Evolutionary conservation across 2,888 invertebrate species (phyloP).

Genomic region (Stictocephala bisonia): DNA sequence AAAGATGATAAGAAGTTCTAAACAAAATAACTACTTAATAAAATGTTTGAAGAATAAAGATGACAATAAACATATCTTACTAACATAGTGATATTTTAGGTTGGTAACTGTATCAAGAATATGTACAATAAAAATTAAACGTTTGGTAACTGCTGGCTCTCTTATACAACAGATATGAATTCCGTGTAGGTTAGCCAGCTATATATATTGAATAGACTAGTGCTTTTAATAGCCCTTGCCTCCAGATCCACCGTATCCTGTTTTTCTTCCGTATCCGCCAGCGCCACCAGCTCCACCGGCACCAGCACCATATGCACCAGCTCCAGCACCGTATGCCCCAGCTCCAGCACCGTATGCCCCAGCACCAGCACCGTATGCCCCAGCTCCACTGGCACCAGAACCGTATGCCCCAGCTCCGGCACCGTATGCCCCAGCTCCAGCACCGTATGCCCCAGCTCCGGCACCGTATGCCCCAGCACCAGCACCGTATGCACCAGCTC

Average conservation of each 20-base stretch:
- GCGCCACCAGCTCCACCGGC: slow-evolving; percentile 11
- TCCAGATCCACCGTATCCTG: slow-evolving; percentile 40
- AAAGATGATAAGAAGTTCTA: no score
- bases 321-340: neutral
- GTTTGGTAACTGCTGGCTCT: no score
- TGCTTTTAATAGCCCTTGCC: no score
- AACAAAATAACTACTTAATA: no score
- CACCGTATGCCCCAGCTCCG: slow-evolving; percentile 59
- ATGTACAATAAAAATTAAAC: no score
- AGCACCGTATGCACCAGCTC: slow-evolving; percentile 24
- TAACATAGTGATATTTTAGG: no score
- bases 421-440: neutral
- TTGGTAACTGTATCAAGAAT: no score
- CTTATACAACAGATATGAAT: no score
- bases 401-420: slow-evolving; percentile 18
- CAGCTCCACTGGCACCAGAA: neutral
- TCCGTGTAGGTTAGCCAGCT: no score
- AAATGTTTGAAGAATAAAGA: no score
- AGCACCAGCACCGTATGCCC: slow-evolving; percentile 29
- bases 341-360: neutral
- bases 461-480: slow-evolving; percentile 25
- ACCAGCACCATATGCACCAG: slow-evolving; percentile 36
- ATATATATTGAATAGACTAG: no score
- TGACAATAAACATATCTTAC: no score
- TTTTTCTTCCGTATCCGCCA: slow-evolving; percentile 18